These are phyloP conservation scores for Cynaeus angustus DNA, from an alignment of 2,888 invertebrate species.

Conservation along the genomic window DNA sequence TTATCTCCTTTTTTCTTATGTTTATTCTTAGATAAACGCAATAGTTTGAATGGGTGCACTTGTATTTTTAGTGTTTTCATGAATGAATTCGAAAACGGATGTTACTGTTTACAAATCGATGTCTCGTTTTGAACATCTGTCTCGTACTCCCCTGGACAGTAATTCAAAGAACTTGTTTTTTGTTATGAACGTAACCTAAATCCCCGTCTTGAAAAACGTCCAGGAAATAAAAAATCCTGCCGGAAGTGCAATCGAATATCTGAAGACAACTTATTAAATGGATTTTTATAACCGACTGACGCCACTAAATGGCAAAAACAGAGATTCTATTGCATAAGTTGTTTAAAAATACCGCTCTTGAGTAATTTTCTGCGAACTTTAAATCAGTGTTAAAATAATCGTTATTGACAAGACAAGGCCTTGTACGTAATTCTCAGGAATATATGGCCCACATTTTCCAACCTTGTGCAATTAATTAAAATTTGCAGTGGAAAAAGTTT, in stretches of 20 bases:
- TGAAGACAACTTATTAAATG: background rate
- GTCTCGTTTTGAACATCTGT: slow-evolving; percentile 23
- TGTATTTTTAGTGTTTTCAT: slow-evolving; percentile 23
- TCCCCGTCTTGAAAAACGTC: background rate
- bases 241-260: background rate
- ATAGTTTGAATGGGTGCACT: slow-evolving; percentile 13
- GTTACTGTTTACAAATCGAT: slow-evolving; percentile 19
- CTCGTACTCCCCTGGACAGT: slow-evolving; percentile 9
- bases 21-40: slow-evolving; percentile 7
- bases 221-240: background rate
- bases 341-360: background rate
- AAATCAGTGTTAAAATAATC: background rate
- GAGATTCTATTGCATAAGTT: background rate
- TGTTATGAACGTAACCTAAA: background rate
- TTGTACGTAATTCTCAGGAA: background rate
- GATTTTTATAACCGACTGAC: background rate
- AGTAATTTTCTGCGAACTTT: background rate
- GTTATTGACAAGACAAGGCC: background rate
- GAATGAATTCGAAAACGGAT: slow-evolving; percentile 29
- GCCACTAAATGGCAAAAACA: background rate
- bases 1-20: background rate
- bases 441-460: slow-evolving; percentile 27
- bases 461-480: slow-evolving; percentile 31
- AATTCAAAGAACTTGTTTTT: slow-evolving; percentile 2
- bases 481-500: background rate